Percentiles rank a stretch among this genome's conserved stretches.
Conservation (phyloP, 2,888 invertebrate genomes). For the Polydrusus tereticollis region DNA sequence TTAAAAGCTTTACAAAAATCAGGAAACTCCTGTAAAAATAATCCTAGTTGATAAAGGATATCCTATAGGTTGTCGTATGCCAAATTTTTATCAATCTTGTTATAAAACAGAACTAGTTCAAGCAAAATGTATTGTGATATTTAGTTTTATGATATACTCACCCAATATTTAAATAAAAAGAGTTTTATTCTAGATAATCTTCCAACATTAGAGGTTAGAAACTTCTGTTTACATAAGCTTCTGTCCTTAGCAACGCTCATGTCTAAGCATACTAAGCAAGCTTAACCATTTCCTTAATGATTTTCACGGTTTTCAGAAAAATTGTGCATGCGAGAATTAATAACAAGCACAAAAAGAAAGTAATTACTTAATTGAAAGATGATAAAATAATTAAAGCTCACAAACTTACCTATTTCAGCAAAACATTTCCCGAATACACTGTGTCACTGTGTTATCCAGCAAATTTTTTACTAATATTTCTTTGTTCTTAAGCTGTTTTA, state of each 20-base stretch:
- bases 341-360: conserved; percentile 5
- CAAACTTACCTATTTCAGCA: neutral
- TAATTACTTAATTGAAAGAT: neutral
- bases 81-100: neutral
- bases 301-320: neutral
- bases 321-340: neutral
- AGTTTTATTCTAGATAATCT: neutral
- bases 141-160: conserved; percentile 17
- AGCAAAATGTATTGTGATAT: conserved; percentile 25
- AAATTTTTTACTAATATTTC: conserved; percentile 10
- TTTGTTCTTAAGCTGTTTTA: conserved; percentile 11
- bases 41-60: neutral
- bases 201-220: conserved; percentile 25
- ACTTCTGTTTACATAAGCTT: conserved; percentile 23
- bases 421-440: neutral
- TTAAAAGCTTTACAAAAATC: no score
- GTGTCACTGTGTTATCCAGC: neutral
- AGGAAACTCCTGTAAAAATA: no score
- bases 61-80: neutral
- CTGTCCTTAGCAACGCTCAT: conserved; percentile 22
- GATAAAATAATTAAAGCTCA: neutral
- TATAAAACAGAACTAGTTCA: conserved; percentile 1
- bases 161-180: conserved; percentile 3
- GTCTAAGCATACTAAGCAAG: neutral
- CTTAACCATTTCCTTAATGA: neutral